Percentiles rank a stretch among this genome's conserved stretches.
These are phyloP conservation scores for Pilophorus perplexus DNA, from an alignment of 2,888 invertebrate genomes.

Conservation along the genomic window DNA sequence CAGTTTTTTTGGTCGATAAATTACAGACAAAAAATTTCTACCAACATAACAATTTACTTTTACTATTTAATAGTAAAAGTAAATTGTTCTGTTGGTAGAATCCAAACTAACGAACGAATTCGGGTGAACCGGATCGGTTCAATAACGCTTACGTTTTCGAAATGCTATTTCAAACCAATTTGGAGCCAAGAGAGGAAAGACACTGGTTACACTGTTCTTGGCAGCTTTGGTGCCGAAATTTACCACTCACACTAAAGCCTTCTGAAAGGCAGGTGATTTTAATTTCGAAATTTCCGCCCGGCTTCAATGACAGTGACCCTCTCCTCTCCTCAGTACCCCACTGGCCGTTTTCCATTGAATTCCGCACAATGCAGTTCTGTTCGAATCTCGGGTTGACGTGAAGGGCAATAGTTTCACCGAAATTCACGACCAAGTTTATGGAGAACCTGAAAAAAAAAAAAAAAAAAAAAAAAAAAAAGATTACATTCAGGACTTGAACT, in stretches of 20 bases:
- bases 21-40: no score
- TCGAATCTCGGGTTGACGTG: conserved; percentile 78
- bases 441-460: conserved; percentile 52
- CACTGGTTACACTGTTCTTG: no score
- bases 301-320: conserved; percentile 63
- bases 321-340: conserved; percentile 78
- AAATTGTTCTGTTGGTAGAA: no score
- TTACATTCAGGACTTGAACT: no score
- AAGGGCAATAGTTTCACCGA: conserved; percentile 61
- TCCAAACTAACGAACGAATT: no score
- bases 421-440: conserved; percentile 53
- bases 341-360: conserved; percentile 70
- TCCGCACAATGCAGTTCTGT: conserved; percentile 65
- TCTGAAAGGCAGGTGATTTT: conserved; percentile 62
- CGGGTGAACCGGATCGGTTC: no score
- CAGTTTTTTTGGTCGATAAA: no score
- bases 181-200: no score
- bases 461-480: no score
- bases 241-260: conserved; percentile 50
- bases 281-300: conserved; percentile 70
- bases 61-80: no score
- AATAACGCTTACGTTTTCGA: not conserved
- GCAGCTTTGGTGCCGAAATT: not conserved
- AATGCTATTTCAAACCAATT: no score
- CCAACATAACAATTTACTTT: no score